A percentile compares a stretch with the other conserved stretches of the same genome.
phyloP scores from a whole-genome alignment of 2,113 vertebrate species.

The Salvelinus sp. region DNA sequence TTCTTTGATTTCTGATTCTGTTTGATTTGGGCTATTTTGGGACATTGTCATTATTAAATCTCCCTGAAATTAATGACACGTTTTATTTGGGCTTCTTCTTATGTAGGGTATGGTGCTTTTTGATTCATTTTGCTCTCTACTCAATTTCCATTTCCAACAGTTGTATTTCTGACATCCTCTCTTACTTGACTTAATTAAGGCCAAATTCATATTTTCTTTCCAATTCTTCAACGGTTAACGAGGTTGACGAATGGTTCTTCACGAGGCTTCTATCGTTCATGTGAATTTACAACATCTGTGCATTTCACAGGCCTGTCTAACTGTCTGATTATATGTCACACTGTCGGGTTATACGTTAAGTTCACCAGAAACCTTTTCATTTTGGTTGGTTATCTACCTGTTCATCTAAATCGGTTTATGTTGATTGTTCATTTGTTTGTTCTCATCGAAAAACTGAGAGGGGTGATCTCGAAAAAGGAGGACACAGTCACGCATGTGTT shows the following conservation, averaged over 20 bases:
- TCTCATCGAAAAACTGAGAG: constrained; percentile 6
- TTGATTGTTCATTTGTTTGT: constrained; percentile 55
- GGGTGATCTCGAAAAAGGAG: not conserved
- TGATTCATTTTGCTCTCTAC: not conserved
- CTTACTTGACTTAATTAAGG: constrained; percentile 31
- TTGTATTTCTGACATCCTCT: constrained; percentile 20
- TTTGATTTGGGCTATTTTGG: constrained; percentile 2
- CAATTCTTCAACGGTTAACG: not conserved
- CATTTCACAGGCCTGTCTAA: constrained; percentile 85
- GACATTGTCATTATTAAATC: not conserved
- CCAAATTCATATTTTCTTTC: not conserved
- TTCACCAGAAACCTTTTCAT: constrained; percentile 18
- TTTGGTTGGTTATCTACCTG: constrained; percentile 27
- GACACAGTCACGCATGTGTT: constrained; percentile 46
- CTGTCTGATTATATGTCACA: constrained; percentile 66
- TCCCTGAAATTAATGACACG: not conserved
- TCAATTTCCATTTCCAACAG: constrained; percentile 11
- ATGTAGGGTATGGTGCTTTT: not conserved
- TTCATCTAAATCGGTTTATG: constrained; percentile 46
- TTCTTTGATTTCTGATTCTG: not conserved
- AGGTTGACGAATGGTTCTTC: constrained; percentile 1
- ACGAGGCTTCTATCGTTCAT: constrained; percentile 75
- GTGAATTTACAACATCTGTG: constrained; percentile 96
- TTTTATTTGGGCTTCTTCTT: not conserved
- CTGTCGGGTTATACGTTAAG: constrained; percentile 41